Percentiles rank a stretch among this genome's conserved stretches.
Evolutionary conservation across 2,797 vertebrate species (phyloP).

Genomic region (Channa striata): DNA sequence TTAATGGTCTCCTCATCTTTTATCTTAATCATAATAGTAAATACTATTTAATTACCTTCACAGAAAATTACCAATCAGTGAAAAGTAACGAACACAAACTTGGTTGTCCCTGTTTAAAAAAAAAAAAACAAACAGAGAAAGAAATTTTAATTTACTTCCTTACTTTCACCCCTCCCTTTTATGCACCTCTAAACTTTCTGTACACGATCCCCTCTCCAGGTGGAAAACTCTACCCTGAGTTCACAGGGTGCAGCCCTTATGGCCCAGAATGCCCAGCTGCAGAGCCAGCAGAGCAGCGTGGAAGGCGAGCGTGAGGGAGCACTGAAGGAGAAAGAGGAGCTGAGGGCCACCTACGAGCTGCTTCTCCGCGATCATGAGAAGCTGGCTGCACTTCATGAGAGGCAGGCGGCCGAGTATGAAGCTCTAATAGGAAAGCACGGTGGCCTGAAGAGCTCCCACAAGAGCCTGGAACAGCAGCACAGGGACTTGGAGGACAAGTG

Average conservation of each 20-base stretch:
- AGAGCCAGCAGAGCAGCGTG: constrained; percentile 91
- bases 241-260: constrained; percentile 93
- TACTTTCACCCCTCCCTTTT: too few species aligned
- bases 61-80: too few species aligned
- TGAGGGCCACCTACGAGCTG: constrained; percentile 92
- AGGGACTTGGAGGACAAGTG: constrained; percentile 96
- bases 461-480: constrained; percentile 95
- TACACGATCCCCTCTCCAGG: constrained; percentile 76
- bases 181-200: background rate
- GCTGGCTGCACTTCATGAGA: constrained; percentile 94
- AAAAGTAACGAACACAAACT: too few species aligned
- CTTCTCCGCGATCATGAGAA: constrained; percentile 96
- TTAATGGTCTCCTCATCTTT: too few species aligned
- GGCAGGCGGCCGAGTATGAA: constrained; percentile 93
- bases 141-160: too few species aligned
- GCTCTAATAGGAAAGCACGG: constrained; percentile 94
- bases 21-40: too few species aligned
- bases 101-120: too few species aligned
- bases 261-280: constrained; percentile 96
- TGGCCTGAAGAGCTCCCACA: constrained; percentile 93
- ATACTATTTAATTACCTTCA: too few species aligned
- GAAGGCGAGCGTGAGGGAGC: constrained; percentile 92
- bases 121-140: too few species aligned
- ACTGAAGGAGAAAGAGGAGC: constrained; percentile 91
- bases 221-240: constrained; percentile 95